Evolutionary conservation across 2,113 vertebrate genomes (phyloP).

Genomic region (Puntigrus tetrazona): DNA sequence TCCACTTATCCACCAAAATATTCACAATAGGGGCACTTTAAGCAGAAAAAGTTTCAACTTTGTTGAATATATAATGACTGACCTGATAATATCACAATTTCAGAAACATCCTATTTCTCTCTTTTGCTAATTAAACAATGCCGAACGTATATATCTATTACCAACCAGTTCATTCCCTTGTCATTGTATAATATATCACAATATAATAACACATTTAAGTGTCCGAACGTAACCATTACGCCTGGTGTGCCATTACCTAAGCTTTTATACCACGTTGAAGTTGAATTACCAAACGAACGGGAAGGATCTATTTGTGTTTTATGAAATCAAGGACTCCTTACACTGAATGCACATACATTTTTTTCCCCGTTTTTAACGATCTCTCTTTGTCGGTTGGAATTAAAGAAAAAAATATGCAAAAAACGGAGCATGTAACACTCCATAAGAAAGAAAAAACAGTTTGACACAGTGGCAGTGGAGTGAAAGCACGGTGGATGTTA

Average conservation of each 20-base stretch:
- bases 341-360: not conserved
- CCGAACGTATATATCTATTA: not conserved
- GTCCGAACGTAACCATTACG: not conserved
- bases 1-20: no score
- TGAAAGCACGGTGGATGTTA: constrained; percentile 28
- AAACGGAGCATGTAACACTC: not conserved
- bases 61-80: no score
- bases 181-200: not conserved
- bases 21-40: no score
- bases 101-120: not conserved
- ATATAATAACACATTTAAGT: not conserved
- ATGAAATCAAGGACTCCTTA: not conserved
- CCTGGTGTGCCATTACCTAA: not conserved
- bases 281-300: not conserved
- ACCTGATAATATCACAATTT: no score
- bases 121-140: not conserved
- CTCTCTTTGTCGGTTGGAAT: not conserved
- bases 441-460: not conserved
- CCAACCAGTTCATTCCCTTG: not conserved
- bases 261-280: not conserved
- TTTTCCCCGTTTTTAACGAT: not conserved
- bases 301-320: not conserved
- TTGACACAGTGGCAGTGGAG: not conserved
- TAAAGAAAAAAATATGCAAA: not conserved
- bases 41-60: no score